These are phyloP conservation scores for Dendrolimus pini DNA, from an alignment of 2,888 invertebrate genomes.

Conservation along the genomic window DNA sequence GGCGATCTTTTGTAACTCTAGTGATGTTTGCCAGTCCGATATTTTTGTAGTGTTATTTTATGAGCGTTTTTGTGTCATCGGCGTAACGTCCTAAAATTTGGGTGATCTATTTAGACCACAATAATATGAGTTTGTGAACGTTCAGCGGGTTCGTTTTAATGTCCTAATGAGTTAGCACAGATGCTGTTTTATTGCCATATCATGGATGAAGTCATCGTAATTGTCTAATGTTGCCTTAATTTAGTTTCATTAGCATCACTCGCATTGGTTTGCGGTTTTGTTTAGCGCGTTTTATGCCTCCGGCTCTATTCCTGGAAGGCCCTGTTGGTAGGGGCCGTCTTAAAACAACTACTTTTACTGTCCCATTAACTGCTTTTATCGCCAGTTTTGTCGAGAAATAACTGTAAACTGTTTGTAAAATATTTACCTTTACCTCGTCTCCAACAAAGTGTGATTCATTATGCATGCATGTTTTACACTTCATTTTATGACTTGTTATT, in stretches of 20 bases:
- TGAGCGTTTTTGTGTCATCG: slow-evolving; percentile 4
- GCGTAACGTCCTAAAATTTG: slow-evolving; percentile 13
- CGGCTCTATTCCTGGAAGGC: slow-evolving; percentile 47
- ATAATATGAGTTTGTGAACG: neutral
- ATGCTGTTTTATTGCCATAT: slow-evolving; percentile 12
- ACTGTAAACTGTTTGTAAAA: slow-evolving; percentile 22
- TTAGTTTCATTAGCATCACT: slow-evolving; percentile 49
- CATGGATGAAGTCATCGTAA: slow-evolving; percentile 29
- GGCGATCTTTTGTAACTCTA: slow-evolving; percentile 2
- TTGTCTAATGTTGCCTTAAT: slow-evolving; percentile 43
- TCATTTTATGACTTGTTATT: neutral
- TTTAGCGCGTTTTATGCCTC: slow-evolving; percentile 51
- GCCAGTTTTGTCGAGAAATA: slow-evolving; percentile 27
- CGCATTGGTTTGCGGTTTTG: slow-evolving; percentile 46
- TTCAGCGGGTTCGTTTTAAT: neutral
- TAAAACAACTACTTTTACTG: slow-evolving; percentile 40
- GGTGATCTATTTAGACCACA: neutral
- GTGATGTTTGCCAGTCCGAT: neutral
- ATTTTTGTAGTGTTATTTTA: neutral
- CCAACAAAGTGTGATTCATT: slow-evolving; percentile 8
- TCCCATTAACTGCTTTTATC: slow-evolving; percentile 45
- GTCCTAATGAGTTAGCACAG: neutral
- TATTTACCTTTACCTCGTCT: slow-evolving; percentile 18
- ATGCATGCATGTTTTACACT: neutral
- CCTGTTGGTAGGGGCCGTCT: slow-evolving; percentile 52